Evolutionary conservation across 2,797 vertebrate species (phyloP).

Genomic region (Megalops cyprinoides): DNA sequence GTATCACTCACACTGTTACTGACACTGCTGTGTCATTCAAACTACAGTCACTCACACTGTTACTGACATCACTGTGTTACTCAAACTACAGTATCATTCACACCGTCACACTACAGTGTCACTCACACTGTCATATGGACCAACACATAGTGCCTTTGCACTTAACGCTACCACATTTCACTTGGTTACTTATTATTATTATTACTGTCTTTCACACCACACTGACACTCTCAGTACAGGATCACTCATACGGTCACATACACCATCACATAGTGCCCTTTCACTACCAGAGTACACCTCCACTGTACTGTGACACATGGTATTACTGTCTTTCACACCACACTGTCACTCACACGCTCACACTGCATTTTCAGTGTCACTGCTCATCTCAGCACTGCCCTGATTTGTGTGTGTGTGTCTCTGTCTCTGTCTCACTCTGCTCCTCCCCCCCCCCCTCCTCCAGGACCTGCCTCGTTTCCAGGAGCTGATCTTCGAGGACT

Average conservation of each 20-base stretch:
- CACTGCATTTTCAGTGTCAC: neutral
- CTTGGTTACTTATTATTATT: no score
- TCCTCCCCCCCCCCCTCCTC: rapidly evolving
- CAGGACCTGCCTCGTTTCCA: conserved; percentile 88
- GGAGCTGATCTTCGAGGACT: conserved; percentile 95
- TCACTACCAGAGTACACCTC: no score
- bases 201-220: no score
- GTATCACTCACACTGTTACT: neutral
- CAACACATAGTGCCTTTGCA: no score
- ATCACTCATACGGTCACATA: no score
- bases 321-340: no score
- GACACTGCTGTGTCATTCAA: neutral
- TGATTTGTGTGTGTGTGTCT: neutral
- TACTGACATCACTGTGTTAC: conserved; percentile 34
- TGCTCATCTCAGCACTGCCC: neutral
- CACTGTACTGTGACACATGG: no score
- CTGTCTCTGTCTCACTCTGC: no score
- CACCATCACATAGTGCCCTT: no score
- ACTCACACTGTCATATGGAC: no score
- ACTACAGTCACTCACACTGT: neutral
- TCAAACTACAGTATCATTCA: neutral
- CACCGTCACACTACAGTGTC: neutral
- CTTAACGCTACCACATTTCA: no score
- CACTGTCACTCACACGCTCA: neutral
- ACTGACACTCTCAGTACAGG: no score